Percentiles rank a stretch among this genome's conserved stretches.
phyloP scores from a whole-genome alignment of 2,797 vertebrate species.

The Toxotes lorentzi region DNA sequence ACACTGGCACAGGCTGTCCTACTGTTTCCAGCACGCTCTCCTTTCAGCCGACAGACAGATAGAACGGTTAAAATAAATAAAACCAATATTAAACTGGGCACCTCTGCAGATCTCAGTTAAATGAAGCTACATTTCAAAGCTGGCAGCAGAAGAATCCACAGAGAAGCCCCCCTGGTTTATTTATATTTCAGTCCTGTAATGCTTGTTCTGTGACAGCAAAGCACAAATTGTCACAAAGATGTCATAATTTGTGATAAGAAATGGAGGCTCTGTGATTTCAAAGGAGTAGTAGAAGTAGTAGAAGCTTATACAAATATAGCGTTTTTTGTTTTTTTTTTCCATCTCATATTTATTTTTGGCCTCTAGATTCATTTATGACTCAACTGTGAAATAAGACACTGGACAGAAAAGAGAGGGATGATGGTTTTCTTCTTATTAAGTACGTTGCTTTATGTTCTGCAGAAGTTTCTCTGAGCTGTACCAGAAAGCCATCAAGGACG shows the following conservation, averaged over 20 bases:
- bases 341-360: slow-evolving; percentile 27
- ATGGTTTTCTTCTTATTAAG: neutral
- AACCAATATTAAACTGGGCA: slow-evolving; percentile 25
- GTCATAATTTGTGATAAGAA: slow-evolving; percentile 24
- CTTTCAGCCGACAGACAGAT: slow-evolving; percentile 41
- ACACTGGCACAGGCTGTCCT: slow-evolving; percentile 37
- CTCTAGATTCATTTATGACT: slow-evolving; percentile 30
- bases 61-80: slow-evolving; percentile 22
- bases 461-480: slow-evolving; percentile 95
- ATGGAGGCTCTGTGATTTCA: slow-evolving; percentile 24
- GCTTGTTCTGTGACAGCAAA: slow-evolving; percentile 45
- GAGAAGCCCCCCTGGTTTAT: slow-evolving; percentile 36
- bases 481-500: slow-evolving; percentile 91
- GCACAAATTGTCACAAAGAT: slow-evolving; percentile 41
- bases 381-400: neutral
- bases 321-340: slow-evolving; percentile 7
- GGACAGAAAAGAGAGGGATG: neutral
- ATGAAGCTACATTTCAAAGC: slow-evolving; percentile 18
- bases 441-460: slow-evolving; percentile 29
- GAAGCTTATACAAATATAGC: slow-evolving; percentile 39
- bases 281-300: slow-evolving; percentile 24
- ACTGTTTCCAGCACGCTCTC: slow-evolving; percentile 40
- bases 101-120: slow-evolving; percentile 22
- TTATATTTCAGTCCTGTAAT: slow-evolving; percentile 31
- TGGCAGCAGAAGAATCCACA: slow-evolving; percentile 39